Evolutionary conservation across 37 sponge, comb jelly and placozoan genomes (phyloP), one percentile per base, ranked within the genome.

Genomic region (Aplysina aerophoba): DNA sequence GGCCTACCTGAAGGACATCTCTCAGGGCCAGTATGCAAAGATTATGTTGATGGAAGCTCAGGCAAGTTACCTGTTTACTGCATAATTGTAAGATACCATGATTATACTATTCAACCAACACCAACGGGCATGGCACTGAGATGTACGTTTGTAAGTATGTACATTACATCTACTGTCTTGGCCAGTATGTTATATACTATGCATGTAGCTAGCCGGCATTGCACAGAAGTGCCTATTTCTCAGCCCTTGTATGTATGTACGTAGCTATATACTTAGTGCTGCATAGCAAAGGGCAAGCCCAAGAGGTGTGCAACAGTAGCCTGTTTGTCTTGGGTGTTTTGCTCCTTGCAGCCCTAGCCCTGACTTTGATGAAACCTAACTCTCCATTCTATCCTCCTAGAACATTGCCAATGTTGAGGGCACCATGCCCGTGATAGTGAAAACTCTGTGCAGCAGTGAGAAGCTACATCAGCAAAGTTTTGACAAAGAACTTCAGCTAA

Each of bases 391-490:
- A 44, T 44, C 50, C 50, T 44, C 25, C 2, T 41, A 75, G 78
- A 16, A 75, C 78, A 75, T 75, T 44, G 78, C 78, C 21, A 75
- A 75, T 41, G 24, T 36, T 0, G 40, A 50, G 20, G 44, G 78
- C 4, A 12, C 16, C 1, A 30, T 75, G 37, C 44, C 20, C 1
- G 78, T 75, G 20, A 24, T 41, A 75, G 78, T 17, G 2, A 41
- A 75, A 16, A 54, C 37, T 2, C 53, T 75, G 53, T 40, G 40
- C 15, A 27, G 28, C 28, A 62, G 27, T 28, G 25, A 24, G 2
- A 75, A 24, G 11, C 53, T 40, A 38, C 25, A 8, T 1, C 20
- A 22, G 12, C 37, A 41, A 24, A 17, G 11, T 2, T 75, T 75
- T 75, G 54, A 75, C 22, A 1, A 19, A 24, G 53, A 75, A 75